Percentiles rank a stretch among this genome's conserved stretches.
These are phyloP conservation scores for Dipodomys ordii DNA, from an alignment of 2,113 vertebrate species.

Conservation along the genomic window DNA sequence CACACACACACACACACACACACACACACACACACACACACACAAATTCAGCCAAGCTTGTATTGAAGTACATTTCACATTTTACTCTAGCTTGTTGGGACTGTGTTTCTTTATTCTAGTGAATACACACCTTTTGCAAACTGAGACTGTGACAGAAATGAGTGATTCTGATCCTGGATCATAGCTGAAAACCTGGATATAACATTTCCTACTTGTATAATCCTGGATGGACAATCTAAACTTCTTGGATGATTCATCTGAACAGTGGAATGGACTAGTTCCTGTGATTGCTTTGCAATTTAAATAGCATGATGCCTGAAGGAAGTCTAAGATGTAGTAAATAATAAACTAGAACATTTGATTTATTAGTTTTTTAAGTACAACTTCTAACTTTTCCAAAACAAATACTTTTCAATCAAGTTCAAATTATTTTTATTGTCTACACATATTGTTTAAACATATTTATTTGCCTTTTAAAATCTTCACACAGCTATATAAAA, in stretches of 20 bases:
- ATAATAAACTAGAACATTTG: neutral
- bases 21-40: neutral
- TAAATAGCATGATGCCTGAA: neutral
- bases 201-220: neutral
- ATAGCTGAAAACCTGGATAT: too few relatives aligned
- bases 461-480: conserved; percentile 26
- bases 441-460: neutral
- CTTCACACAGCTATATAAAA: neutral
- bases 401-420: neutral
- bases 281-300: neutral
- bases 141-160: fast-evolving
- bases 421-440: neutral
- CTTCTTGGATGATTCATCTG: neutral
- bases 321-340: neutral
- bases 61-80: neutral
- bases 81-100: conserved; percentile 1
- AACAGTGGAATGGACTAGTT: neutral
- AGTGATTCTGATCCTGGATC: neutral
- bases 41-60: neutral
- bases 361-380: neutral
- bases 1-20: neutral
- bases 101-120: neutral
- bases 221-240: neutral
- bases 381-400: neutral
- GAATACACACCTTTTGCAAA: neutral